A percentile compares a stretch with the other conserved stretches of the same genome.
Evolutionary conservation across 2,888 invertebrate species (phyloP).

Genomic region (Rhabditoides inermis): DNA sequence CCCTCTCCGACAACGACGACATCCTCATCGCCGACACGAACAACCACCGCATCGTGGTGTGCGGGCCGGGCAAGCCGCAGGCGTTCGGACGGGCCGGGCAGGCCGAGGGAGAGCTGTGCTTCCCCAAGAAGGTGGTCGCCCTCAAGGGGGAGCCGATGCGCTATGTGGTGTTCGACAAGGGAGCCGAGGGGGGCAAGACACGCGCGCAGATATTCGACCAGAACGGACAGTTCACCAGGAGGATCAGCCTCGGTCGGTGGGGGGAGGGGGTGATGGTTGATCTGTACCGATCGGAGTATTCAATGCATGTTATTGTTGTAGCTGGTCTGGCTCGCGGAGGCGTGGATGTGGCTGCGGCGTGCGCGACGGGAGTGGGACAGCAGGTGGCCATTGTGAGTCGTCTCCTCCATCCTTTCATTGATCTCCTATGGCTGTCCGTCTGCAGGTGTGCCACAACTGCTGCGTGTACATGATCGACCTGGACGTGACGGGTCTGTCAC

Average conservation of each 20-base stretch:
- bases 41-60: constrained; percentile 44
- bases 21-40: constrained; percentile 47
- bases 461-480: neutral
- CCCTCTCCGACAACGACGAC: constrained; percentile 40
- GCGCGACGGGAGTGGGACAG: no score
- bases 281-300: no score
- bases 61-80: constrained; percentile 33
- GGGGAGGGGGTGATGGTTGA: no score
- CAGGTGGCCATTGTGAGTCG: no score
- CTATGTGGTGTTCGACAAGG: constrained; percentile 35
- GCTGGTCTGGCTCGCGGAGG: no score
- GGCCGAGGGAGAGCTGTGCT: constrained; percentile 44
- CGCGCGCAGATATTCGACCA: constrained; percentile 31
- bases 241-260: constrained; percentile 25
- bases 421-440: neutral
- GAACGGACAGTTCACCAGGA: constrained; percentile 29
- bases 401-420: neutral
- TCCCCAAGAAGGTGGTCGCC: constrained; percentile 39
- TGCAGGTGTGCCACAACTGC: no score
- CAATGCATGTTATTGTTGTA: no score
- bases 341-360: no score
- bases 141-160: constrained; percentile 19
- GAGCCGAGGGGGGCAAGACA: constrained; percentile 25
- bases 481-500: constrained; percentile 1
- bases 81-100: constrained; percentile 32